Conservation (phyloP, 2,113 vertebrate species). For the Cebus imitator region DNA sequence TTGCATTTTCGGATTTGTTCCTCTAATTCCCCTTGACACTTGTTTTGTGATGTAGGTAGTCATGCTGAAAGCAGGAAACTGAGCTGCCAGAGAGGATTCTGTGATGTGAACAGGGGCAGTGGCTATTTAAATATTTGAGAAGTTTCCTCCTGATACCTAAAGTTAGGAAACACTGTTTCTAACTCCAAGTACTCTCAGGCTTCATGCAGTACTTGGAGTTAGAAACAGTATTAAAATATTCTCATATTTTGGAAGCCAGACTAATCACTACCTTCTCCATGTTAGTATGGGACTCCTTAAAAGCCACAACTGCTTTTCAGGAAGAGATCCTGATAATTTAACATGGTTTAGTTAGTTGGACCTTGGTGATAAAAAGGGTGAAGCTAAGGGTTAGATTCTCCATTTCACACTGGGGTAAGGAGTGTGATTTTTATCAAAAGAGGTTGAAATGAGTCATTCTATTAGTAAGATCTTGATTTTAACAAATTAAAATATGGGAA, state of each 20-base stretch:
- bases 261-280: not conserved
- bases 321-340: not conserved
- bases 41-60: not conserved
- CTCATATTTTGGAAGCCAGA: not conserved
- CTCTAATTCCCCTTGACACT: not conserved
- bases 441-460: not conserved
- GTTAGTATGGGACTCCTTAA: not conserved
- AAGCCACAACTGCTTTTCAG: not conserved
- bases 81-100: not conserved
- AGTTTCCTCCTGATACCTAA: not conserved
- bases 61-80: not conserved
- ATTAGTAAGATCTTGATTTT: slow-evolving; percentile 32
- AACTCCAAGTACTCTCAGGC: not conserved
- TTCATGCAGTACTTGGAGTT: not conserved
- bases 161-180: not conserved
- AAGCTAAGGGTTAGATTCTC: not conserved
- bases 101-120: not conserved
- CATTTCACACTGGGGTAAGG: not conserved
- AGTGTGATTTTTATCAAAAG: not conserved
- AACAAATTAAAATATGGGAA: not conserved
- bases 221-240: not conserved
- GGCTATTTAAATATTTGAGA: not conserved
- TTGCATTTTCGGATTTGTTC: not conserved
- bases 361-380: not conserved
- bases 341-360: not conserved